These are phyloP conservation scores for Embiotoca jacksoni DNA, from an alignment of 2,113 vertebrate species.

Conservation along the genomic window DNA sequence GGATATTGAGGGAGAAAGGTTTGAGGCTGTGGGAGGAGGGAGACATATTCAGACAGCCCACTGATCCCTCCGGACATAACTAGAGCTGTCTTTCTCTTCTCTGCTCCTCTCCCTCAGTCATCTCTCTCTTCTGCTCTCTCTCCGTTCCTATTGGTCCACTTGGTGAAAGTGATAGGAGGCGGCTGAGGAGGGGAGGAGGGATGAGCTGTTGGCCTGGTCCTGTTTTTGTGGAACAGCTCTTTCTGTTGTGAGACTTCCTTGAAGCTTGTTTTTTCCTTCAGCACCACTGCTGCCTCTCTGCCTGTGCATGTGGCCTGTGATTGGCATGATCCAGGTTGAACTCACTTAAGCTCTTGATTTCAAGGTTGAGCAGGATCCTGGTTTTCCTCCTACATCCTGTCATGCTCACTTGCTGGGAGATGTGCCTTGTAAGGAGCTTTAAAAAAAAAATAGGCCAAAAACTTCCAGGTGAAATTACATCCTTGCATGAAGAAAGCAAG, in stretches of 20 bases:
- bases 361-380: constrained; percentile 21
- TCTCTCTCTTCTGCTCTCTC: neutral
- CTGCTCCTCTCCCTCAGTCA: constrained; percentile 1
- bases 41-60: constrained; percentile 27
- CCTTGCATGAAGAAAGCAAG: neutral
- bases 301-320: constrained; percentile 25
- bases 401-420: constrained; percentile 34
- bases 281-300: constrained; percentile 14
- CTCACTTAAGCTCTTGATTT: constrained; percentile 24
- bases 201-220: neutral
- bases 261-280: constrained; percentile 23
- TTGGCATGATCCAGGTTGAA: constrained; percentile 19
- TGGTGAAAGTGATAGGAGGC: constrained; percentile 17
- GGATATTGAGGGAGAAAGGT: constrained; percentile 24
- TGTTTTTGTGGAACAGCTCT: constrained; percentile 20
- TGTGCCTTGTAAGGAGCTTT: constrained; percentile 34
- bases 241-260: constrained; percentile 18
- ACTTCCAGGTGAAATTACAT: constrained; percentile 1
- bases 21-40: constrained; percentile 23
- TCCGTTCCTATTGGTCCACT: constrained; percentile 13
- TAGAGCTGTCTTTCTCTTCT: constrained; percentile 12
- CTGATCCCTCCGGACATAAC: constrained; percentile 44
- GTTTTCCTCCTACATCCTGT: constrained; percentile 29
- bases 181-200: constrained; percentile 3
- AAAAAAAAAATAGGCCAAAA: constrained; percentile 39